These are phyloP conservation scores for Chaetops frenatus DNA, from an alignment of 2,113 vertebrate genomes.

Conservation along the genomic window DNA sequence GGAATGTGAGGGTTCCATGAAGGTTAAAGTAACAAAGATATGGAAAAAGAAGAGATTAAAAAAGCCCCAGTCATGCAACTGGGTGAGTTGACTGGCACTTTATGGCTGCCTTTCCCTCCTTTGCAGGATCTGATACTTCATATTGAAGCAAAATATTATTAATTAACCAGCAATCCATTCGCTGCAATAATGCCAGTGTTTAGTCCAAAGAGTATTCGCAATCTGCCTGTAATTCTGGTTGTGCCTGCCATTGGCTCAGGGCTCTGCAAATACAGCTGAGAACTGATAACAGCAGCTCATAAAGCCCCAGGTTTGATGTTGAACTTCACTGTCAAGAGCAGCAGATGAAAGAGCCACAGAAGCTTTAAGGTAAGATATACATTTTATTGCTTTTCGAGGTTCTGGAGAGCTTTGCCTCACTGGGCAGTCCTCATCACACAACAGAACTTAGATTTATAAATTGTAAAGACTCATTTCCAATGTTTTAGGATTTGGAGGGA, in stretches of 20 bases:
- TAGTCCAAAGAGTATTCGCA: not conserved
- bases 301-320: not conserved
- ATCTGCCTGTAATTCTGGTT: not conserved
- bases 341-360: not conserved
- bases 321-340: not conserved
- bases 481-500: not conserved
- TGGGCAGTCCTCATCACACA: no score
- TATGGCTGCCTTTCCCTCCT: not conserved
- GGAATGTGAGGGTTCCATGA: not conserved
- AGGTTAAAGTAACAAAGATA: not conserved
- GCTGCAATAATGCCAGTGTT: not conserved
- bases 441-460: no score
- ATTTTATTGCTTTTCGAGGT: not conserved
- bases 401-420: not conserved
- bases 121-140: not conserved
- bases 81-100: not conserved
- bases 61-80: not conserved
- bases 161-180: constrained; percentile 13
- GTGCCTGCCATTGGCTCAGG: not conserved
- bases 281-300: constrained; percentile 27
- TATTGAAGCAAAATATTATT: not conserved
- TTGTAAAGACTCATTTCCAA: not conserved
- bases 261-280: not conserved
- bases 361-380: not conserved
- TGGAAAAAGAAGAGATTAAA: not conserved